Evolutionary conservation across 2,797 vertebrate species (phyloP).

Genomic region (Ciconia nigra): DNA sequence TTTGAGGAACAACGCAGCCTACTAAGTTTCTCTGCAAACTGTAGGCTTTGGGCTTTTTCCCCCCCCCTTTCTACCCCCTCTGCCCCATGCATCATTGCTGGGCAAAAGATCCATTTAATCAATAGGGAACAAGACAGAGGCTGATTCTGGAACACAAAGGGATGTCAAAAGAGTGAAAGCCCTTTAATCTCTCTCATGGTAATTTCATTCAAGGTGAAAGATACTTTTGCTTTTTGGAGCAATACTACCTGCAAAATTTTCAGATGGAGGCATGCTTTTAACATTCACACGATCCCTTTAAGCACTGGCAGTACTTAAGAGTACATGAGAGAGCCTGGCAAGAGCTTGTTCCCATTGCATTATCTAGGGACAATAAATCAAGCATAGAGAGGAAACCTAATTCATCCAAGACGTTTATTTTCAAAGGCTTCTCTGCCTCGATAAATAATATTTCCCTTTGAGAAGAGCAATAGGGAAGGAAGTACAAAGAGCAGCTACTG

Average conservation of each 20-base stretch:
- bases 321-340: background rate
- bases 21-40: background rate
- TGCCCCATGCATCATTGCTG: too few species aligned
- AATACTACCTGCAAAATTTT: background rate
- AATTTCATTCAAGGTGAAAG: background rate
- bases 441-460: background rate
- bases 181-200: background rate
- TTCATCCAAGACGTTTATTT: background rate
- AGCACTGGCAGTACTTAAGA: background rate
- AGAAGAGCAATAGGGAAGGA: background rate
- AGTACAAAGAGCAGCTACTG: background rate
- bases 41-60: background rate
- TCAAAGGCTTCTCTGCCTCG: background rate
- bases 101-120: background rate
- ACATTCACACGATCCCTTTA: background rate
- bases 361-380: background rate
- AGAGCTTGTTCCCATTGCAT: background rate
- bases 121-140: background rate
- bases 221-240: background rate
- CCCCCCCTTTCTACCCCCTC: too few species aligned
- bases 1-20: background rate
- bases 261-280: background rate
- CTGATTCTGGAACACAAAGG: background rate
- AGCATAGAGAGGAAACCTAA: background rate
- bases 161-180: background rate